Percentiles rank a stretch among this genome's conserved stretches.
phyloP scores from a whole-genome alignment of 2,797 vertebrate species.

The Gymnoscopelus microlampas region DNA sequence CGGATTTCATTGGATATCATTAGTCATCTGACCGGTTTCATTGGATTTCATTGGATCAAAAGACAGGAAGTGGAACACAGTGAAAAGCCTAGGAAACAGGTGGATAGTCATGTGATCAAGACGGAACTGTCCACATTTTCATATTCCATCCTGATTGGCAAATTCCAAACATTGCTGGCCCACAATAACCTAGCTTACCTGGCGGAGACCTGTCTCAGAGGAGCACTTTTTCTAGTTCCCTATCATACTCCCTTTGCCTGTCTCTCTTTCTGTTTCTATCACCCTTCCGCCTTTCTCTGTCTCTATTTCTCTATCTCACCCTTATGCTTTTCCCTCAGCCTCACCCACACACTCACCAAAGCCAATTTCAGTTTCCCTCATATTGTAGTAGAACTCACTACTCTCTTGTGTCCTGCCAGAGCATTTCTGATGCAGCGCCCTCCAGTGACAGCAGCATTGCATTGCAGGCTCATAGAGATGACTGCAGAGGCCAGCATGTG shows the following conservation, averaged over 20 bases:
- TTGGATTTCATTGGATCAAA: no score
- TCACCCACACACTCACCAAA: conserved; percentile 35
- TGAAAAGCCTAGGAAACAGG: no score
- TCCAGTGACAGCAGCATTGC: conserved; percentile 40
- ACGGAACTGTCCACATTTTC: no score
- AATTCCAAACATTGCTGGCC: no score
- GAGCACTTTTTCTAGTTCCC: conserved; percentile 14
- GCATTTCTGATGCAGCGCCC: conserved; percentile 32
- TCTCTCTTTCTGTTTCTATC: conserved; percentile 3
- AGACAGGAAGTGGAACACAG: no score
- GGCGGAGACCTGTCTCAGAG: no score
- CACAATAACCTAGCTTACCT: no score
- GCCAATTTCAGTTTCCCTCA: conserved; percentile 6
- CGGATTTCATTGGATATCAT: no score
- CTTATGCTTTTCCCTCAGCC: conserved; percentile 26
- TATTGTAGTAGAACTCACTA: neutral
- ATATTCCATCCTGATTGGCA: no score
- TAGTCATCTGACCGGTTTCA: no score
- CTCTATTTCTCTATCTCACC: conserved; percentile 37
- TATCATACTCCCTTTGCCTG: conserved; percentile 58
- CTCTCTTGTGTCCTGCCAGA: neutral
- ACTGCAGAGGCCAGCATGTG: neutral
- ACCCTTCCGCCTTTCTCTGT: conserved; percentile 38
- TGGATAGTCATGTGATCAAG: no score
- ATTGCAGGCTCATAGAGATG: neutral